Conservation (phyloP, 1,140 invertebrate species). For the Ceratina australensis region DNA sequence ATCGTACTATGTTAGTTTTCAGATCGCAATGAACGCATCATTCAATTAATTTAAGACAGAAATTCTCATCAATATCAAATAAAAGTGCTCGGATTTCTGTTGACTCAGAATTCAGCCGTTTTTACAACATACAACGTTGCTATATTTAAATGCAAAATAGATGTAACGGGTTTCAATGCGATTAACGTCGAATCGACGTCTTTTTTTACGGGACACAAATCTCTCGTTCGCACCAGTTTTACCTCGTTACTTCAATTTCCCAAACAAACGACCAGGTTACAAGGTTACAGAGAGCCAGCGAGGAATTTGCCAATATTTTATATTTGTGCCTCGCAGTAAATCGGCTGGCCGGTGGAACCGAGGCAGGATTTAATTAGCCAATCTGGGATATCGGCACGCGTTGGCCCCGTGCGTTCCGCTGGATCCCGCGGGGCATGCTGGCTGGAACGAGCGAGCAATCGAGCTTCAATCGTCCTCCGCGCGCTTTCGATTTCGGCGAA, state of each 20-base stretch:
- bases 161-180: too few relatives aligned
- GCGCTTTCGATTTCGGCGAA: slow-evolving; percentile 36
- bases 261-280: not conserved
- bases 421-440: slow-evolving; percentile 67
- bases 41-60: too few relatives aligned
- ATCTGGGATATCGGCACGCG: slow-evolving; percentile 73
- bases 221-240: not conserved
- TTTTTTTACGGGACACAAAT: too few relatives aligned
- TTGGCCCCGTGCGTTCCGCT: slow-evolving; percentile 50
- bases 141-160: too few relatives aligned
- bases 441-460: slow-evolving; percentile 51
- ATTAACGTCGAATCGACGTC: too few relatives aligned
- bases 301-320: slow-evolving; percentile 31
- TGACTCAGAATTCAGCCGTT: too few relatives aligned
- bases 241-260: not conserved
- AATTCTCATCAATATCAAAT: too few relatives aligned
- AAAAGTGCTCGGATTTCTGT: too few relatives aligned
- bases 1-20: too few relatives aligned
- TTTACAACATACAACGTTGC: too few relatives aligned
- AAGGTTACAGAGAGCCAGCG: not conserved
- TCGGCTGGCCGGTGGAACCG: slow-evolving; percentile 29
- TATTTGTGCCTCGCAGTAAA: slow-evolving; percentile 50
- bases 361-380: slow-evolving; percentile 75
- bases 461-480: slow-evolving; percentile 55
- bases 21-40: too few relatives aligned